phyloP scores from a whole-genome alignment of 2,797 vertebrate genomes.

The Macrochelys suwanniensis region DNA sequence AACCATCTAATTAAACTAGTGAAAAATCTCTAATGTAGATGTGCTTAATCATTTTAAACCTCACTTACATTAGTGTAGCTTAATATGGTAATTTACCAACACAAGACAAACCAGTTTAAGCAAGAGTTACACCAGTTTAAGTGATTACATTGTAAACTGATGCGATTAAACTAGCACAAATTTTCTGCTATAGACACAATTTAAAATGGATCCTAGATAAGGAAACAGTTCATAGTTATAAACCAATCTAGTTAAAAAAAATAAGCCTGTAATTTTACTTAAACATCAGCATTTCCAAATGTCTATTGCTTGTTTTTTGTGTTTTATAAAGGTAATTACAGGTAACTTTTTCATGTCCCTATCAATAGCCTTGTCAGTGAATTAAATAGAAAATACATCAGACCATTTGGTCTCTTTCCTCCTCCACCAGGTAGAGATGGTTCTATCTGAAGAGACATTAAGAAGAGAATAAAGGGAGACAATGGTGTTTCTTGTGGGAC shows the following conservation, averaged over 20 bases:
- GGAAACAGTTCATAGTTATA: background rate
- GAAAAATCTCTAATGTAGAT: background rate
- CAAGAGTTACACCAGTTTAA: constrained; percentile 22
- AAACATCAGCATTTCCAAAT: constrained; percentile 58
- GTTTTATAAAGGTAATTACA: constrained; percentile 50
- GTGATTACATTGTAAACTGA: constrained; percentile 11
- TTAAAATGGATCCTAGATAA: background rate
- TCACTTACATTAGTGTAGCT: background rate
- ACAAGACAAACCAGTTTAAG: background rate
- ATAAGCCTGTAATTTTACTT: constrained; percentile 67
- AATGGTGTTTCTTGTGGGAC: background rate
- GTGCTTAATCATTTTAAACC: background rate
- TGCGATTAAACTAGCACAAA: background rate
- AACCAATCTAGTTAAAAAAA: constrained; percentile 33
- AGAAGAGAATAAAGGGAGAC: background rate
- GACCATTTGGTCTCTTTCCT: background rate
- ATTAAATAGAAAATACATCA: background rate
- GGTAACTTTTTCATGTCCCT: constrained; percentile 50
- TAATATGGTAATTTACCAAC: background rate
- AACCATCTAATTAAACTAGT: constrained; percentile 52
- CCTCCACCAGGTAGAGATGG: background rate
- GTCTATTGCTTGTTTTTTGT: constrained; percentile 2
- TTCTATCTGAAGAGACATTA: background rate
- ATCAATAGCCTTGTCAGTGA: constrained; percentile 29
- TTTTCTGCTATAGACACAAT: background rate